These are phyloP conservation scores for Phodopus roborovskii DNA, from an alignment of 2,113 vertebrate genomes.

Conservation along the genomic window DNA sequence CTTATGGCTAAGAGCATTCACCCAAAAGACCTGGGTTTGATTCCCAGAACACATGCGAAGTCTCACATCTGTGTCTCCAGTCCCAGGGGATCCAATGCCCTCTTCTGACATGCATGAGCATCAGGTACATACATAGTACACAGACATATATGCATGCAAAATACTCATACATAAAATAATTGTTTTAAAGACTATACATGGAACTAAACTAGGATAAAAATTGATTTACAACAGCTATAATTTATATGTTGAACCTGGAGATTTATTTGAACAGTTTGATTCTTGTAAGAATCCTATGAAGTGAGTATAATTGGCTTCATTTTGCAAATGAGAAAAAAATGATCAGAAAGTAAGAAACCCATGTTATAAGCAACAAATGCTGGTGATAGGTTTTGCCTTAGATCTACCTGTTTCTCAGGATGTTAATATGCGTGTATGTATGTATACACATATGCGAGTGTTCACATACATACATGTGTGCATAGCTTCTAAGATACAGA, in stretches of 20 bases:
- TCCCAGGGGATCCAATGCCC: background rate
- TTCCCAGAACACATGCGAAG: background rate
- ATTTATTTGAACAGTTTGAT: conserved; percentile 43
- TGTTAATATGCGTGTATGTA: background rate
- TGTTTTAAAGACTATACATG: background rate
- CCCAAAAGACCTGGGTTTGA: background rate
- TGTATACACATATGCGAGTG: background rate
- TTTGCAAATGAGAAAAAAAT: background rate
- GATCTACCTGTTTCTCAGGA: background rate
- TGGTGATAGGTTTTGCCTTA: background rate
- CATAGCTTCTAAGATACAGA: background rate
- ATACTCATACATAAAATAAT: background rate
- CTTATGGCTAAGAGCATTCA: background rate
- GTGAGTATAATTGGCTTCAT: conserved; percentile 13
- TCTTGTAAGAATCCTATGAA: conserved; percentile 1
- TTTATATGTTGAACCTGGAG: background rate
- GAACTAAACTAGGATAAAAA: background rate
- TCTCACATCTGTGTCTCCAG: background rate
- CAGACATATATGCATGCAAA: background rate
- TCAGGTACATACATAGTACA: background rate
- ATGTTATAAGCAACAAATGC: background rate
- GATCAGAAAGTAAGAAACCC: background rate
- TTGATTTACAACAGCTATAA: background rate
- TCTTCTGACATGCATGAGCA: background rate
- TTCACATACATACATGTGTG: background rate